phyloP scores from a whole-genome alignment of 2,797 vertebrate genomes.

The Lacerta agilis region DNA sequence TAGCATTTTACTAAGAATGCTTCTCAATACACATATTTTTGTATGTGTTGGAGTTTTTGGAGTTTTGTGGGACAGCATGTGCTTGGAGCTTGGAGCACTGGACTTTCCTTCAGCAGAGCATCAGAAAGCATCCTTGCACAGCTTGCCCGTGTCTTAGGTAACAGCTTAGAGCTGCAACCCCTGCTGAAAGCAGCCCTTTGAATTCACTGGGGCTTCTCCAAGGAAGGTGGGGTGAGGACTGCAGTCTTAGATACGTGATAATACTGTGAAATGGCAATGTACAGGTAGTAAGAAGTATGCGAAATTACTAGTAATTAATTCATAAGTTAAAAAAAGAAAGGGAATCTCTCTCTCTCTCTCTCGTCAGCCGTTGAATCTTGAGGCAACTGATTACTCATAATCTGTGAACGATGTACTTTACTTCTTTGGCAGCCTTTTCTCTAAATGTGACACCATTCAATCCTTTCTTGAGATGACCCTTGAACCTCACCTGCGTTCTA shows the following conservation, averaged over 20 bases:
- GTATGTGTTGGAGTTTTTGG: too few relatives aligned
- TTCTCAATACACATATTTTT: too few relatives aligned
- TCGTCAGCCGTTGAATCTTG: slow-evolving; percentile 31
- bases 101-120: not conserved
- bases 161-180: too few relatives aligned
- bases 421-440: slow-evolving; percentile 63
- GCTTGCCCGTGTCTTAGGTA: too few relatives aligned
- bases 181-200: too few relatives aligned
- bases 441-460: slow-evolving; percentile 65
- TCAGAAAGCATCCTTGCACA: not conserved
- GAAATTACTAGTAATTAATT: slow-evolving; percentile 19
- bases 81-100: not conserved
- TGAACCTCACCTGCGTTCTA: slow-evolving; percentile 64
- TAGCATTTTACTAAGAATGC: too few relatives aligned
- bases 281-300: slow-evolving; percentile 37
- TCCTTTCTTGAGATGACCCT: slow-evolving; percentile 63
- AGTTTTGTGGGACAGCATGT: too few relatives aligned
- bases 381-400: slow-evolving; percentile 31
- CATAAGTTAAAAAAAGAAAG: not conserved
- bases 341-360: not conserved
- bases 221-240: too few relatives aligned
- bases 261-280: not conserved
- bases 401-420: slow-evolving; percentile 57
- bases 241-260: not conserved
- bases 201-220: too few relatives aligned